Percentiles rank a stretch among this genome's conserved stretches.
Conservation (phyloP, 2,113 vertebrate species). For the Crocuta crocuta region DNA sequence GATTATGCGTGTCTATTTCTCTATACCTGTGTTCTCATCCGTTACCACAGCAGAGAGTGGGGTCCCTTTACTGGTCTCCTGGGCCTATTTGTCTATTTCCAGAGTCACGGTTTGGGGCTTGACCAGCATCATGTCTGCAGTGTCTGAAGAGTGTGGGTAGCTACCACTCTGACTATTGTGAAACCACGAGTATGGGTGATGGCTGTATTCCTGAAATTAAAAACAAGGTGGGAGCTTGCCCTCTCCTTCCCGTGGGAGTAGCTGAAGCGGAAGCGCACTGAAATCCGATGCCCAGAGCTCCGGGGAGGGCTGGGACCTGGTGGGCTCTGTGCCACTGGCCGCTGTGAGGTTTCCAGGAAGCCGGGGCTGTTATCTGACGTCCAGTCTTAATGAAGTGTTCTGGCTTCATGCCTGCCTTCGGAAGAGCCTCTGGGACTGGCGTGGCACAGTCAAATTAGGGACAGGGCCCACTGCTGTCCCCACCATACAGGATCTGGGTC, state of each 20-base stretch:
- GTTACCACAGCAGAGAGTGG: not conserved
- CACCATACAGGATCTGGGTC: not conserved
- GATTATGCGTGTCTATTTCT: not conserved
- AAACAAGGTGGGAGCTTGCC: slow-evolving; percentile 17
- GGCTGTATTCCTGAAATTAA: slow-evolving; percentile 30
- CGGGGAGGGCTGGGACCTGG: slow-evolving; percentile 27
- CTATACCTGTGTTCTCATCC: not conserved
- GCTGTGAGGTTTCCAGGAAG: slow-evolving; percentile 65
- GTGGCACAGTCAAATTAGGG: slow-evolving; percentile 61
- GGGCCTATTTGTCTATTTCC: not conserved
- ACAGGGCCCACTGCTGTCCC: not conserved
- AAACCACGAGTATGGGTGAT: slow-evolving; percentile 6
- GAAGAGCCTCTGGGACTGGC: slow-evolving; percentile 68
- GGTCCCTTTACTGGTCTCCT: not conserved
- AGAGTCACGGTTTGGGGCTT: not conserved
- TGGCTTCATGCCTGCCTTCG: slow-evolving; percentile 74
- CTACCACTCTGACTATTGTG: not conserved
- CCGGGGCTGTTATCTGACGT: slow-evolving; percentile 76
- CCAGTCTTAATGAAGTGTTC: slow-evolving; percentile 62
- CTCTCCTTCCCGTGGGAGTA: slow-evolving; percentile 57
- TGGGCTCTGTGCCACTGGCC: slow-evolving; percentile 56
- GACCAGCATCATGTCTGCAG: not conserved
- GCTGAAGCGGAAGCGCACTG: not conserved
- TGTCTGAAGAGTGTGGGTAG: not conserved
- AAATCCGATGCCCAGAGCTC: slow-evolving; percentile 21